Evolutionary conservation across 2,113 vertebrate genomes (phyloP).

Genomic region (Hippocampus mohnikei): DNA sequence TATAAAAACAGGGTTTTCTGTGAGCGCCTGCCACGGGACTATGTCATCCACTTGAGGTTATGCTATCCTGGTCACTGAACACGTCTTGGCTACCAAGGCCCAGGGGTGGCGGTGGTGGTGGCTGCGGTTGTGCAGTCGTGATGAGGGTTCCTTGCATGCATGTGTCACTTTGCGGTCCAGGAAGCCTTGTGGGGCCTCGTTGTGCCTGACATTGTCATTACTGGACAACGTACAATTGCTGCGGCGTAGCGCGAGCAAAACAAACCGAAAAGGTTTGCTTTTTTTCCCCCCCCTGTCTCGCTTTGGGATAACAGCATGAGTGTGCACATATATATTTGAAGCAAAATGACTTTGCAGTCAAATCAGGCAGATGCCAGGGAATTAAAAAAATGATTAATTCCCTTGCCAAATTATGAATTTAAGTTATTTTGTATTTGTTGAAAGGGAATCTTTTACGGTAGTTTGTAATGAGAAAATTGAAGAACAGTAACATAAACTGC

Average conservation of each 20-base stretch:
- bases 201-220: conserved; percentile 62
- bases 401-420: neutral
- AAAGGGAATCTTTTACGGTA: neutral
- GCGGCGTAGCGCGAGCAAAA: conserved; percentile 57
- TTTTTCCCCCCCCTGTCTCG: neutral
- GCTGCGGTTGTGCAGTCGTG: conserved; percentile 36
- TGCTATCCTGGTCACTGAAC: conserved; percentile 52
- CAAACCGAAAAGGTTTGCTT: conserved; percentile 47
- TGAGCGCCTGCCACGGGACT: conserved; percentile 52
- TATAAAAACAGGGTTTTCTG: conserved; percentile 43
- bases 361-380: neutral
- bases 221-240: conserved; percentile 58
- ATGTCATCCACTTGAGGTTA: conserved; percentile 61
- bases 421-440: neutral
- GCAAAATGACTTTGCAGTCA: conserved; percentile 8
- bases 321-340: conserved; percentile 49
- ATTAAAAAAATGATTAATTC: neutral
- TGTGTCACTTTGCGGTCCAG: conserved; percentile 62
- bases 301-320: conserved; percentile 22
- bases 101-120: conserved; percentile 42
- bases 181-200: conserved; percentile 38
- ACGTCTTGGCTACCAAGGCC: conserved; percentile 51
- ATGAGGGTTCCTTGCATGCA: conserved; percentile 53
- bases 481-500: neutral
- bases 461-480: neutral